Conservation (phyloP, 2,113 vertebrate genomes). For the Pedionomus torquatus region DNA sequence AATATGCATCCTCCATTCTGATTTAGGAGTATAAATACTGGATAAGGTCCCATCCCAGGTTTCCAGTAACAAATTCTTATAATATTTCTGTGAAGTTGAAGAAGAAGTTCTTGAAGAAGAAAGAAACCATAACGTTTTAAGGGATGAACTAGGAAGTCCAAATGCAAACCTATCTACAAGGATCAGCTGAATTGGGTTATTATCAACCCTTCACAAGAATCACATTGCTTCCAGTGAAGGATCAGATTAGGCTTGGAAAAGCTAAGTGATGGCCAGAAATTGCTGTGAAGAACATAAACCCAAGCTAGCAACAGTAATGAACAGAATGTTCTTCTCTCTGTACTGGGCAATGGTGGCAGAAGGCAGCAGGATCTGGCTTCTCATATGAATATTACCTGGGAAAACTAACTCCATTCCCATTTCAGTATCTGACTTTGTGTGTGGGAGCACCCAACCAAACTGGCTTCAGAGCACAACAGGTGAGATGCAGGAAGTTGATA, state of each 20-base stretch:
- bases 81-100: neutral
- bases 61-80: neutral
- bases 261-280: neutral
- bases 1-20: neutral
- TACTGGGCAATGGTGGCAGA: neutral
- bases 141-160: neutral
- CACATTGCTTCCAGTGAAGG: accelerated
- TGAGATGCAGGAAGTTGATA: no score
- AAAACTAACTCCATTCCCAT: neutral
- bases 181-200: neutral
- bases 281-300: neutral
- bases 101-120: no score
- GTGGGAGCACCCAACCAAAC: no score
- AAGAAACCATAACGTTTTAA: neutral
- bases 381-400: accelerated
- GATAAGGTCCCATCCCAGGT: neutral
- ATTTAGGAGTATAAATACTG: neutral
- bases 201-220: neutral
- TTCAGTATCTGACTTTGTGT: neutral
- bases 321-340: neutral
- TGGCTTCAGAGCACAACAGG: no score
- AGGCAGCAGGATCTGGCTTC: neutral
- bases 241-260: neutral
- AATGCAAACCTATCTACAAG: neutral
- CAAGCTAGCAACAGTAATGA: neutral